Base-by-base conservation (phyloP, 2,888 invertebrate species). In the Timema podura region DNA sequence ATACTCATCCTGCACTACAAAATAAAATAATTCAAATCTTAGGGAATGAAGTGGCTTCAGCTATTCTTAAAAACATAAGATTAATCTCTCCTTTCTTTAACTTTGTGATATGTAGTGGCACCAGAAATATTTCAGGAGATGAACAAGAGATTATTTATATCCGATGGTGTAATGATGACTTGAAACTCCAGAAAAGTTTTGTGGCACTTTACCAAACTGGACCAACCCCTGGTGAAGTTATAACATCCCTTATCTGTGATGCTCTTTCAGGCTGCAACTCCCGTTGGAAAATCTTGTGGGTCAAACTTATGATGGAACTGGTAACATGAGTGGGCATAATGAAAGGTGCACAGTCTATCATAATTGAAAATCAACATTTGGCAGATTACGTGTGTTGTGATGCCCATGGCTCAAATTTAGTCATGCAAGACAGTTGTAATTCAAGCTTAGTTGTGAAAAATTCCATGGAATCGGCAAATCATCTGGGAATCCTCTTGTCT, bases 101-200 rank as follows among this genome's bases (percentile, higher is more conserved):
- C n/a, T 44, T 6, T 15, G 44, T 61, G 44, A 44, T 61, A 5
- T 61, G 44, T 44, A 8, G 30, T 61, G 61, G 61, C 45, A 61
- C 61, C 10, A 61, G 61, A 44, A 45, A 44, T 44, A 61, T 16
- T 61, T 61, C 61, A 15, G 61, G 44, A 44, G 44, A 61, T 13
- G 16, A 61, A 45, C 61, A 30, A 61, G 7, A 44, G 44, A 6
- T 16, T 30, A 8, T 61, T 5, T 61, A 30, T 61, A 9, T 61
- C 5, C 30, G 61, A 13, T 61, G 61, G 13, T 61, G 61, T 44
- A 45, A 61, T 30, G 30, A 61, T 11, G 45, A 61, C 45, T 61
- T 61, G 45, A 1, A 61, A 5, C 61, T 1, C 7, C 30, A 61
- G 9, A 45, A 61, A 30, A 61, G 61, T 16, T 61, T 61, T 30